Base-by-base conservation (phyloP, 2,888 invertebrate genomes). In the Cyrtodaria siliqua region DNA sequence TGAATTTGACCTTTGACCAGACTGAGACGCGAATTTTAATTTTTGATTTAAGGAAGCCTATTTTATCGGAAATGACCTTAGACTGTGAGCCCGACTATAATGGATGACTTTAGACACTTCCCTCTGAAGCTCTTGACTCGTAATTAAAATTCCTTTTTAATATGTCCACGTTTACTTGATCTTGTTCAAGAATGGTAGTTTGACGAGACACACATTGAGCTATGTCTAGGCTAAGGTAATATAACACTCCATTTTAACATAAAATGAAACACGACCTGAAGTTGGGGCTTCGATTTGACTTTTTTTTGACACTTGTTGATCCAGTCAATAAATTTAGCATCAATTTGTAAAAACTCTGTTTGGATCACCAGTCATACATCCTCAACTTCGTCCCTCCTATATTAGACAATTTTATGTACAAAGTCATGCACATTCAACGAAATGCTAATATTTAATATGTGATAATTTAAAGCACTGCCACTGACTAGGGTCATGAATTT, bases 41-140 rank as follows among this genome's bases (percentile, higher is more conserved):
- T 47, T 66, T 23, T 47, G n/a, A n/a, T 1, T 2, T 1, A 4
- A 2, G 56, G n/a, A 14, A 18, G 14, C 8, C 14, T 16, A n/a
- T 27, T 49, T 47, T 9, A 18, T 9, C 3, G 12, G 18, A 14
- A 47, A 27, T 3, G 18, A 40, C 20, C 9, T 1, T 6, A 29
- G 2, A 47, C n/a, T 20, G 44, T 9, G 61, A 8, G 20, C 3
- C 47, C n/a, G 47, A 4, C 47, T 47, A 71, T 27, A 56, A 71
- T 69, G 68, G 72, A 75, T 64, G 71, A 67, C 61, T 56, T 57
- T 59, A 61, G 79, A 72, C 79, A 79, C 79, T 79, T 79, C 79
- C 79, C 79, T 71, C 79, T 79, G 18, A 42, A n/a, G 42, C 12
- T 26, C 16, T 42, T 56, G 64, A 56, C 56, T 56, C 29, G 24